These are phyloP conservation scores for Bathynomus jamesi DNA, from an alignment of 1,140 invertebrate species.

Conservation along the genomic window DNA sequence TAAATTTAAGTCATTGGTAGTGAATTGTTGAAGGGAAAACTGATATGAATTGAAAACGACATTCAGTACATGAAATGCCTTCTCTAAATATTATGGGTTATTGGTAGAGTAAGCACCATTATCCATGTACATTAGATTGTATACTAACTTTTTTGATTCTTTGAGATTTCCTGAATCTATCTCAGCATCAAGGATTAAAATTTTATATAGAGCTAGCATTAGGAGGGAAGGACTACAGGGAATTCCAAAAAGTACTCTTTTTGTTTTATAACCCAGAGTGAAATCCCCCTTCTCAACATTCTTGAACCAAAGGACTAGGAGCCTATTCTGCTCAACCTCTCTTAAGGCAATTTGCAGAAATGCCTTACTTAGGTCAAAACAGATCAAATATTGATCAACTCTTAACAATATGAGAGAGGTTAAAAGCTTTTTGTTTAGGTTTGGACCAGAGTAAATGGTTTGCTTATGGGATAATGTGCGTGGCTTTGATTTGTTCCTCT, in stretches of 20 bases:
- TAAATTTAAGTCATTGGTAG: not conserved
- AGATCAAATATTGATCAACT: not conserved
- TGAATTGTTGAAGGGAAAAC: constrained; percentile 1
- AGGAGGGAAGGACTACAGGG: constrained; percentile 4
- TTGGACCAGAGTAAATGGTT: constrained; percentile 7
- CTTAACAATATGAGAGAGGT: constrained; percentile 1
- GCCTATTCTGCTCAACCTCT: constrained; percentile 9
- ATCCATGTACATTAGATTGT: constrained; percentile 3
- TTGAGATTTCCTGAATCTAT: not conserved
- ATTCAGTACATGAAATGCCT: not conserved
- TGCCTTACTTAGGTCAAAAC: constrained; percentile 3
- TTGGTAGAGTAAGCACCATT: not conserved
- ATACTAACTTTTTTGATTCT: not conserved
- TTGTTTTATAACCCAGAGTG: constrained; percentile 3
- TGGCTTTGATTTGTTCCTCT: not conserved
- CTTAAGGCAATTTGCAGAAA: constrained; percentile 3
- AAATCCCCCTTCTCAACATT: constrained; percentile 1
- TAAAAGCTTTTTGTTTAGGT: constrained; percentile 5
- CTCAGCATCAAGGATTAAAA: not conserved
- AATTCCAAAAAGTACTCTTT: constrained; percentile 5
- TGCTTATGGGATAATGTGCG: constrained; percentile 10
- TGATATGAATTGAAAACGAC: not conserved
- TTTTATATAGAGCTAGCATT: constrained; percentile 9
- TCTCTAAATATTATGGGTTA: not conserved
- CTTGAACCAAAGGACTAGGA: constrained; percentile 11